Base-by-base conservation (phyloP, 1,140 invertebrate genomes). In the Lordiphosa stackelbergi region DNA sequence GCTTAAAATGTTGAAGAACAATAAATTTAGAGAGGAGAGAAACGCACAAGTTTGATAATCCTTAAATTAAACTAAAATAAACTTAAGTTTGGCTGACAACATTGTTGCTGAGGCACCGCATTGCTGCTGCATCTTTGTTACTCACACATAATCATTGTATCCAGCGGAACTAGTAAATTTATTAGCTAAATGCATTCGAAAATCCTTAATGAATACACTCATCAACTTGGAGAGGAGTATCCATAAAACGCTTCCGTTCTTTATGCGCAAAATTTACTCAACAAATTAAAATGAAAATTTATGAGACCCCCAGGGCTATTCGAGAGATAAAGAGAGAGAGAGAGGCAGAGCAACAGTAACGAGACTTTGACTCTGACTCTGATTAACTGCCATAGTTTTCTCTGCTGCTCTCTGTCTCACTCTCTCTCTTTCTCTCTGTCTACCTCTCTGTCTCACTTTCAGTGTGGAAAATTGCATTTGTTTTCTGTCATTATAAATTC, bases 401-500 rank as follows among this genome's bases (percentile, higher is more conserved):
- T 36, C 48, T 24, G 22, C 22, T 24, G 22, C 45, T 42, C 40
- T 41, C 16, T 28, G 38, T 37, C n/a, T 13, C 16, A 19, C 45
- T 37, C n/a, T 13, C 36, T n/a, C n/a, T 28, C 8, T 63, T 35
- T 40, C 34, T 42, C 22, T n/a, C n/a, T n/a, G n/a, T n/a, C n/a
- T n/a, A n/a, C n/a, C 36, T n/a, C n/a, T 28, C 8, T 63, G 38
- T 40, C 34, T 42, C 22, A 34, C 48, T 58, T 31, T 36, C 19
- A 35, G 49, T 54, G 61, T 36, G 61, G 35, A 53, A 71, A 71
- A 79, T 63, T 75, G 74, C 74, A 79, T 79, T 79, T 79, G 74
- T 81, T 79, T 71, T 68, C 62, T 71, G 74, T 79, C 74, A 79
- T 79, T 79, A 79, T 79, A 79, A 81, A 79, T 79, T 79, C 71